These are phyloP conservation scores for Ectemnius lituratus DNA, from an alignment of 2,888 invertebrate genomes.

Conservation along the genomic window DNA sequence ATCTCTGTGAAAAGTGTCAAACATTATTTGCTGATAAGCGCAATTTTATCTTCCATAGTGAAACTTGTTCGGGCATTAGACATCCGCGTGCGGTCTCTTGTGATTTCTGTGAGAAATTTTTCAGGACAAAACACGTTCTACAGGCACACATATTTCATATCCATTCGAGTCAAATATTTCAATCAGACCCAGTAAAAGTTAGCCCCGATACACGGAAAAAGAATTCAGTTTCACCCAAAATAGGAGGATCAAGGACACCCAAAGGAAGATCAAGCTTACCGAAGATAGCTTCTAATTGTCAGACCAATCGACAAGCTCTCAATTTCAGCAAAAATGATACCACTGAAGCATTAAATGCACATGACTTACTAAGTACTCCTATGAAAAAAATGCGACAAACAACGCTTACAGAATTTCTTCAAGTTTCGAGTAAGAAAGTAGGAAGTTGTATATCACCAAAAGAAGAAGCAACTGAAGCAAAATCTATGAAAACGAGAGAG, in stretches of 20 bases:
- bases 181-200: not conserved
- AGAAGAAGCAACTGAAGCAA: not conserved
- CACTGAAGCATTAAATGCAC: not conserved
- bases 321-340: not conserved
- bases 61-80: no score
- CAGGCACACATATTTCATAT: slow-evolving; percentile 53
- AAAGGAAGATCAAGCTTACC: no score
- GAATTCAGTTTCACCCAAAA: no score
- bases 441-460: not conserved
- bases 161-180: slow-evolving; percentile 22
- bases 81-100: slow-evolving; percentile 18
- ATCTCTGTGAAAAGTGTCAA: not conserved
- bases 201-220: not conserved
- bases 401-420: slow-evolving; percentile 42
- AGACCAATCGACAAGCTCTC: no score
- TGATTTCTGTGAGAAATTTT: slow-evolving; percentile 29
- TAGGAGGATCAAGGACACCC: no score
- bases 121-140: not conserved
- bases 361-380: not conserved
- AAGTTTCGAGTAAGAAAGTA: not conserved
- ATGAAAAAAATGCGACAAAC: slow-evolving; percentile 43
- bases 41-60: no score
- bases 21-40: not conserved
- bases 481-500: not conserved
- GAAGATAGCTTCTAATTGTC: no score